Percentiles rank a stretch among this genome's conserved stretches.
These are phyloP conservation scores for Notiomystis cincta DNA, from an alignment of 2,113 vertebrate genomes.

Conservation along the genomic window DNA sequence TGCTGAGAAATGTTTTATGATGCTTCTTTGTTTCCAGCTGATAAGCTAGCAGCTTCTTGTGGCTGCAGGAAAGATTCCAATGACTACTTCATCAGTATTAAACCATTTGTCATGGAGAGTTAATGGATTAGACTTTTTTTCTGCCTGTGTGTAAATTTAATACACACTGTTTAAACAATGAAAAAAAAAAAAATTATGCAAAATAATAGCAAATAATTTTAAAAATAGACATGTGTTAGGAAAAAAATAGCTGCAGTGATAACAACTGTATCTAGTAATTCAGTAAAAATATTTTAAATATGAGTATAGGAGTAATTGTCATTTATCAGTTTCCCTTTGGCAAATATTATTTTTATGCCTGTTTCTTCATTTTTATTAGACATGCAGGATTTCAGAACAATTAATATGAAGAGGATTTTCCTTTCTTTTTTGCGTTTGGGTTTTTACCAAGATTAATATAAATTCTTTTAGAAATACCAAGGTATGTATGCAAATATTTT, in stretches of 20 bases:
- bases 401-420: not conserved
- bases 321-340: not conserved
- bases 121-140: not conserved
- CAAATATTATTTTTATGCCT: not conserved
- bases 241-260: not conserved
- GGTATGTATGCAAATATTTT: not conserved
- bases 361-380: not conserved
- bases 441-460: not conserved
- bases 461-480: not conserved
- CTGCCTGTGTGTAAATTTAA: not conserved
- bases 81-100: conserved; percentile 39
- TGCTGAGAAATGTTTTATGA: conserved; percentile 36
- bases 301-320: not conserved
- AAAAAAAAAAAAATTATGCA: not conserved
- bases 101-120: conserved; percentile 18
- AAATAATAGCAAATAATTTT: not conserved
- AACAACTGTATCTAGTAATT: not conserved
- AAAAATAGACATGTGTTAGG: not conserved
- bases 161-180: not conserved
- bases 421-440: not conserved
- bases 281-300: not conserved
- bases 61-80: conserved; percentile 35
- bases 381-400: not conserved
- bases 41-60: conserved; percentile 33
- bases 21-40: conserved; percentile 13